Evolutionary conservation across 2,888 invertebrate genomes (phyloP).

Genomic region (Brachypterus glaber): DNA sequence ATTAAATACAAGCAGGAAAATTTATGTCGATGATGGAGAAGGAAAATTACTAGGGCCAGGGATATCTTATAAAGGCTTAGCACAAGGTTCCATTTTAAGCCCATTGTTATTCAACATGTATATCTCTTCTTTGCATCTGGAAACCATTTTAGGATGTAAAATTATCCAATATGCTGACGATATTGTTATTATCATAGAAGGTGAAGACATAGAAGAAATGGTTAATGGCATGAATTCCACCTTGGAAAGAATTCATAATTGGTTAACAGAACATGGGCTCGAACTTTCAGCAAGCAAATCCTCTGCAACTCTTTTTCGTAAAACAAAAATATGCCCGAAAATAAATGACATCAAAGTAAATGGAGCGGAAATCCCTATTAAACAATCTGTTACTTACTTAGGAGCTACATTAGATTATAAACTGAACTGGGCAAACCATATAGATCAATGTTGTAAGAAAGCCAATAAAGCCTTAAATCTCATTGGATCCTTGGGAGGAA

Average conservation of each 20-base stretch:
- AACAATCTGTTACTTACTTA: constrained; percentile 8
- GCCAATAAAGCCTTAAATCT: constrained; percentile 9
- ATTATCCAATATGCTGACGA: constrained; percentile 12
- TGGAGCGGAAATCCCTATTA: constrained; percentile 2
- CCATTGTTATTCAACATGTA: constrained; percentile 12
- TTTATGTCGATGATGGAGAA: background rate
- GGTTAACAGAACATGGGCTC: constrained; percentile 8
- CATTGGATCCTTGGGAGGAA: constrained; percentile 7
- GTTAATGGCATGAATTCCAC: constrained; percentile 13
- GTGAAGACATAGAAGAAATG: too few species aligned
- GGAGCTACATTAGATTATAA: constrained; percentile 7
- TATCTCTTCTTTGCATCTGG: constrained; percentile 2
- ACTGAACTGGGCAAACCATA: constrained; percentile 1
- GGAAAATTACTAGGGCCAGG: background rate
- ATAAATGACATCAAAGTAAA: background rate
- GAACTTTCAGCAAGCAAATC: constrained; percentile 7
- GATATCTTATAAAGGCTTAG: background rate
- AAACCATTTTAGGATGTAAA: constrained; percentile 1
- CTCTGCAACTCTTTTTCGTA: constrained; percentile 10
- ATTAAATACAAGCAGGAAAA: background rate
- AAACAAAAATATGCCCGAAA: constrained; percentile 1
- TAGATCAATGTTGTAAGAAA: constrained; percentile 2
- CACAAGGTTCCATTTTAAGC: constrained; percentile 9
- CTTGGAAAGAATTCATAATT: constrained; percentile 2
- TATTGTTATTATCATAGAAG: too few species aligned